Conservation (phyloP, 2,888 invertebrate species). For the Choristoneura rosaceana region DNA sequence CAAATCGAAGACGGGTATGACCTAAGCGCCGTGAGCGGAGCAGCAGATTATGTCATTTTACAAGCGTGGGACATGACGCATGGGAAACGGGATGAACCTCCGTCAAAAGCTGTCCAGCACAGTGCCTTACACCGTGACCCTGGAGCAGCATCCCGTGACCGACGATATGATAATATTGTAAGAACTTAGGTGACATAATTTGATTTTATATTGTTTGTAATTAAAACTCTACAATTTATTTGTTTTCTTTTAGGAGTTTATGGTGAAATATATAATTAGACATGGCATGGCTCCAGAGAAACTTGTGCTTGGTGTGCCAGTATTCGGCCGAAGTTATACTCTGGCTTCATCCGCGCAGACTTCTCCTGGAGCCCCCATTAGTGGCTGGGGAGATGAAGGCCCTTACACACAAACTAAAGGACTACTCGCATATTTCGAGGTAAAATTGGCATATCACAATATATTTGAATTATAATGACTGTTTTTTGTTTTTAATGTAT, state of each 20-base stretch:
- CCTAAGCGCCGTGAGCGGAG: slow-evolving; percentile 84
- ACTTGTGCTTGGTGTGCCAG: slow-evolving; percentile 89
- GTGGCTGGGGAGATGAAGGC: slow-evolving; percentile 88
- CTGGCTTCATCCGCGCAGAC: slow-evolving; percentile 83
- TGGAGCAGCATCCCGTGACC: slow-evolving; percentile 72
- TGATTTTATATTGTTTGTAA: background rate
- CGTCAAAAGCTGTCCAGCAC: slow-evolving; percentile 78
- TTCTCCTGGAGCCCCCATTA: slow-evolving; percentile 84
- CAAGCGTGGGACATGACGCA: slow-evolving; percentile 87
- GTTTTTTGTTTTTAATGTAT: background rate
- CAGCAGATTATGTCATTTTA: slow-evolving; percentile 88
- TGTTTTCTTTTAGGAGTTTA: slow-evolving; percentile 83
- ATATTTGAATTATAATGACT: background rate
- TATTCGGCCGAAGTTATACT: slow-evolving; percentile 90
- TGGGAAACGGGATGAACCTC: slow-evolving; percentile 73
- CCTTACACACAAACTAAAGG: slow-evolving; percentile 89
- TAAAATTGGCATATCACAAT: slow-evolving; percentile 53
- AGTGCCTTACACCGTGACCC: slow-evolving; percentile 81
- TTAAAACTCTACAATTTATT: background rate
- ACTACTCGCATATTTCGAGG: slow-evolving; percentile 90
- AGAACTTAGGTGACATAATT: slow-evolving; percentile 23
- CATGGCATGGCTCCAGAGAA: slow-evolving; percentile 88
- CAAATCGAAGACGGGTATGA: slow-evolving; percentile 89
- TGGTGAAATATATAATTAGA: slow-evolving; percentile 88
- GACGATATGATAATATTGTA: slow-evolving; percentile 79